phyloP scores from a whole-genome alignment of 2,888 invertebrate genomes.

The Therioaphis trifolii region DNA sequence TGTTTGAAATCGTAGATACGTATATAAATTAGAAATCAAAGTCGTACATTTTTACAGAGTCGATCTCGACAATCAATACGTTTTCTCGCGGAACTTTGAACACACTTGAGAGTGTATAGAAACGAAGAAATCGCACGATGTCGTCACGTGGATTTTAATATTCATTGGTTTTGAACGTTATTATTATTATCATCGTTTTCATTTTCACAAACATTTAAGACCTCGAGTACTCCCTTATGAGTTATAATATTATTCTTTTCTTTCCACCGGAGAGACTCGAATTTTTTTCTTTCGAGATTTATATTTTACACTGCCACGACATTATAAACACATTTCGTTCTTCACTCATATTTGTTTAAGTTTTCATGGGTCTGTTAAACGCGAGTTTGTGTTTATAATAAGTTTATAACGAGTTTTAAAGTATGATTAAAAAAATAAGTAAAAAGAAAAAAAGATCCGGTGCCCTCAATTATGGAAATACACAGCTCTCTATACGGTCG shows the following conservation, averaged over 20 bases:
- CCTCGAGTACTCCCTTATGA: no score
- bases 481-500: background rate
- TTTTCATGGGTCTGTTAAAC: background rate
- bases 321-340: background rate
- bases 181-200: no score
- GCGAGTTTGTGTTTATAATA: background rate
- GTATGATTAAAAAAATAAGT: background rate
- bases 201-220: no score
- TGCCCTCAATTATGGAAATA: background rate
- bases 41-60: no score
- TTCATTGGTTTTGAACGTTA: no score
- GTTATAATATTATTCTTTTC: background rate
- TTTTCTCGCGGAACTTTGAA: no score
- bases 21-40: no score
- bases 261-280: background rate
- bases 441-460: background rate
- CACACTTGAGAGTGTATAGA: no score
- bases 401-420: slow-evolving; percentile 19
- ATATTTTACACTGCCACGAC: background rate
- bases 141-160: no score
- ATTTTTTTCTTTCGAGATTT: background rate
- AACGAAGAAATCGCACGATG: no score
- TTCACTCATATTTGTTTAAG: background rate
- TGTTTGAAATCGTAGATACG: no score
- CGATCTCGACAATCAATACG: no score